Evolutionary conservation across 2,797 vertebrate genomes (phyloP).

Genomic region (Smutsia gigantea): DNA sequence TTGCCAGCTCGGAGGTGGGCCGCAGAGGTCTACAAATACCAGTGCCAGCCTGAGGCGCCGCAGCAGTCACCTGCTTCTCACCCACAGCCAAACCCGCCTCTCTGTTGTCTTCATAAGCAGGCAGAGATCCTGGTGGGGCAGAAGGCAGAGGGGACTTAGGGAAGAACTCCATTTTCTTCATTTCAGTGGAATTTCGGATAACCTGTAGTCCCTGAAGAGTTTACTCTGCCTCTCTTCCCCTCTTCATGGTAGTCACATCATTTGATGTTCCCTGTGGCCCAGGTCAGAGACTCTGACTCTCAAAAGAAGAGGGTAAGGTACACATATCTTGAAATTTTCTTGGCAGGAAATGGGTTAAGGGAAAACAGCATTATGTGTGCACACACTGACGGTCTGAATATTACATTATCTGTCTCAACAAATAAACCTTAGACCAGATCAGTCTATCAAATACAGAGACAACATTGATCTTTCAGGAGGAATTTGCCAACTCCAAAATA

Average conservation of each 20-base stretch:
- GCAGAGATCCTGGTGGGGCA: background rate
- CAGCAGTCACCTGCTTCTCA: background rate
- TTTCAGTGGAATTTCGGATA: background rate
- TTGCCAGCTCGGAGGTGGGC: background rate
- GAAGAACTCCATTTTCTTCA: background rate
- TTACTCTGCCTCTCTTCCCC: background rate
- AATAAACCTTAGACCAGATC: conserved; percentile 67
- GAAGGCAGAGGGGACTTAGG: background rate
- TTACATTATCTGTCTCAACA: conserved; percentile 72
- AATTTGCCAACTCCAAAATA: conserved; percentile 67
- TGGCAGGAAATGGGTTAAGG: conserved; percentile 39
- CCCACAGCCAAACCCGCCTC: background rate
- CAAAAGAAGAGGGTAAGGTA: background rate
- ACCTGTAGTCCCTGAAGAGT: background rate
- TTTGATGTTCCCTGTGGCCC: background rate
- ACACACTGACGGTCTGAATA: conserved; percentile 38
- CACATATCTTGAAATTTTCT: conserved; percentile 6
- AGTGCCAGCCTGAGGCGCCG: background rate
- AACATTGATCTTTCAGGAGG: conserved; percentile 70
- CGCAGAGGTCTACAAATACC: background rate
- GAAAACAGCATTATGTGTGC: background rate
- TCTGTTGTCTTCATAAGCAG: background rate
- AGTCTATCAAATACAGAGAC: conserved; percentile 71
- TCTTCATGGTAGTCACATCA: background rate
- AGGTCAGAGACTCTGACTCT: background rate